Percentiles rank a stretch among this genome's conserved stretches.
Conservation (phyloP, 2,888 invertebrate species). For the Morinoia aosen region DNA sequence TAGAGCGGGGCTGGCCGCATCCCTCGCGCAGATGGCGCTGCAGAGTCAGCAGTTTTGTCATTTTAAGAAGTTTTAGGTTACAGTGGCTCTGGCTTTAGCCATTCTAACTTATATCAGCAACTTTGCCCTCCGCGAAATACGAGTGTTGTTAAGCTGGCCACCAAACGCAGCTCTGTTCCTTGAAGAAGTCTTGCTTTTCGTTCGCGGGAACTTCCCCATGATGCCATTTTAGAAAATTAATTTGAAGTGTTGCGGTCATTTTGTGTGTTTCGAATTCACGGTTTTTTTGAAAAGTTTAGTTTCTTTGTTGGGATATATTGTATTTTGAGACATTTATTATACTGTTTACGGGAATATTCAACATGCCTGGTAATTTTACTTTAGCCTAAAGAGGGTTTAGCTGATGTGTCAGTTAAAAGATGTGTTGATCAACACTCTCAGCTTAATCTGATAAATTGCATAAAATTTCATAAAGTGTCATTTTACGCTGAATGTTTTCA, state of each 20-base stretch:
- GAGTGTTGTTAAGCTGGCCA: background rate
- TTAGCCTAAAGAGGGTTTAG: background rate
- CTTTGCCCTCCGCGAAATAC: background rate
- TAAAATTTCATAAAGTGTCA: background rate
- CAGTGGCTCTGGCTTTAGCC: slow-evolving; percentile 1
- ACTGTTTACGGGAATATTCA: background rate
- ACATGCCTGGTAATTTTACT: background rate
- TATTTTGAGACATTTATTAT: background rate
- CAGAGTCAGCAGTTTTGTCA: slow-evolving; percentile 9
- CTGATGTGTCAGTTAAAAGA: background rate
- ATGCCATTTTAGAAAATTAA: background rate
- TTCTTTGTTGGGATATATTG: background rate
- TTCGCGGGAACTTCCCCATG: background rate
- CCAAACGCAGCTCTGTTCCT: background rate
- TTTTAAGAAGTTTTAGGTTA: slow-evolving; percentile 12
- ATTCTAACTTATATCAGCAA: slow-evolving; percentile 17
- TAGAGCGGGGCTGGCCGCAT: background rate
- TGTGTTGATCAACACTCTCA: background rate
- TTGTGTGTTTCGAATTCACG: background rate
- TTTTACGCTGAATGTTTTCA: too few relatives aligned
- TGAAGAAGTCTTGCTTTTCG: background rate
- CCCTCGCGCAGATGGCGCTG: background rate
- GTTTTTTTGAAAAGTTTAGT: background rate
- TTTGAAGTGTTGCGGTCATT: background rate
- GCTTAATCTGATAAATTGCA: background rate